Base-by-base conservation (phyloP, 2,113 vertebrate species). In the Corythoichthys haematopterus region DNA sequence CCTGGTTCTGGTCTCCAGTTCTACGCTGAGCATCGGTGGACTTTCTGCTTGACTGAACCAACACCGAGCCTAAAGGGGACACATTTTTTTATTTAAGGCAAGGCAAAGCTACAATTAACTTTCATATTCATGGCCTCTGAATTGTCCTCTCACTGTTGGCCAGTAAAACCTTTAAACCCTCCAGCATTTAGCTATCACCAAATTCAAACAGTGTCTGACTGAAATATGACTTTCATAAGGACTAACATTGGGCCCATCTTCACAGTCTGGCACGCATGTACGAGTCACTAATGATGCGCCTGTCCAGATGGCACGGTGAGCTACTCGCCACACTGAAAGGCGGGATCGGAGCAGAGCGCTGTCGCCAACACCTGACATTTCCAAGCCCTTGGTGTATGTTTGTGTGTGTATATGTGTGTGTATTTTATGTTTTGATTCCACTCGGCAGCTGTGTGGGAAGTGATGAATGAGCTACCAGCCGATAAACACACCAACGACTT, bases 31-130 rank as follows among this genome's bases (percentile, higher is more conserved):
- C 16, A 76, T 98, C 97, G 12, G 88, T 78, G 14, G 43, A 81
- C 84, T 94, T 99, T 0, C 78, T 72, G 66, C 88, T 66, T 1
- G 92, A 89, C 74, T 92, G 94, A 68, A 88, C 85, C 47, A 82
- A 80, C 77, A 83, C 71, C 71, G 91, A 74, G 80, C 82, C 94
- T 95, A 66, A 46, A 46, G 28, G 73, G 2, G 40, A 28, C 2
- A 52, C 14, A 9, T 60, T 56, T 33, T 53, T 3, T 28, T 11
- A 10, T 46, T 50, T 50, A 15, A 52, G n/a, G 16, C 16, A n/a
- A n/a, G n/a, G 14, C 52, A 55, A 10, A 55, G 28, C 14, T 5
- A 14, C 13, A 20, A 4, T 43, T 11, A 4, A 20, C 20, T 35
- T 33, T 35, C 20, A 16, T 37, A 59, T 59, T 38, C 7, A 43